These are phyloP conservation scores for Micrasema longulum DNA, from an alignment of 1,140 invertebrate genomes.

Conservation along the genomic window DNA sequence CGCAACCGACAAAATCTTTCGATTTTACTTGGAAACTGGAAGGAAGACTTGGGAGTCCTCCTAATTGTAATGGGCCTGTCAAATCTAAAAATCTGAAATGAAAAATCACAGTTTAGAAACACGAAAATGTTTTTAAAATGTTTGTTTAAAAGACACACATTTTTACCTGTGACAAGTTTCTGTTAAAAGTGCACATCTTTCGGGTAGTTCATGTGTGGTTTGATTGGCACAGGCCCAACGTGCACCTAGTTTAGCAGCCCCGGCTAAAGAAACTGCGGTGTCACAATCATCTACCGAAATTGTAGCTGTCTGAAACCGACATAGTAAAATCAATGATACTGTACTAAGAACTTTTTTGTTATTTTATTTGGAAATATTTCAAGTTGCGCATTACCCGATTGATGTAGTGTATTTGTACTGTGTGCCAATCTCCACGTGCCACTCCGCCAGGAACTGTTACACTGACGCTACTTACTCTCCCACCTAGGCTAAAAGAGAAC, in stretches of 20 bases:
- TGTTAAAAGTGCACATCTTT: constrained; percentile 84
- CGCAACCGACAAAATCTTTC: constrained; percentile 91
- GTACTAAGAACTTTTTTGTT: not conserved
- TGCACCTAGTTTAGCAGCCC: constrained; percentile 78
- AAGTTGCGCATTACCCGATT: constrained; percentile 76
- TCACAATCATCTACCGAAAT: constrained; percentile 93
- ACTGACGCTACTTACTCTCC: constrained; percentile 76
- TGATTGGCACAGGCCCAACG: constrained; percentile 88
- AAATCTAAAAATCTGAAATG: constrained; percentile 87
- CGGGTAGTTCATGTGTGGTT: constrained; percentile 78
- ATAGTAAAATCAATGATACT: not conserved
- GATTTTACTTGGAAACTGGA: constrained; percentile 86
- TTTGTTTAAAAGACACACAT: not conserved
- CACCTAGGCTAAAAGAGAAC: constrained; percentile 93
- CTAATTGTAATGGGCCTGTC: constrained; percentile 94
- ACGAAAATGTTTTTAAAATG: not conserved
- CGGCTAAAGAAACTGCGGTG: constrained; percentile 81
- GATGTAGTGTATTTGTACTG: constrained; percentile 87
- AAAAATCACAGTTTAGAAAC: constrained; percentile 4
- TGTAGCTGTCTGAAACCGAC: constrained; percentile 78
- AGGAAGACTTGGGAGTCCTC: constrained; percentile 88
- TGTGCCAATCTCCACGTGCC: constrained; percentile 94
- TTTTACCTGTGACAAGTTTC: constrained; percentile 86
- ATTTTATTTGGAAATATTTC: not conserved
- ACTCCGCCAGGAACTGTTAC: constrained; percentile 79